Evolutionary conservation across 2,113 vertebrate genomes (phyloP).

Genomic region (Ceratotherium simum): DNA sequence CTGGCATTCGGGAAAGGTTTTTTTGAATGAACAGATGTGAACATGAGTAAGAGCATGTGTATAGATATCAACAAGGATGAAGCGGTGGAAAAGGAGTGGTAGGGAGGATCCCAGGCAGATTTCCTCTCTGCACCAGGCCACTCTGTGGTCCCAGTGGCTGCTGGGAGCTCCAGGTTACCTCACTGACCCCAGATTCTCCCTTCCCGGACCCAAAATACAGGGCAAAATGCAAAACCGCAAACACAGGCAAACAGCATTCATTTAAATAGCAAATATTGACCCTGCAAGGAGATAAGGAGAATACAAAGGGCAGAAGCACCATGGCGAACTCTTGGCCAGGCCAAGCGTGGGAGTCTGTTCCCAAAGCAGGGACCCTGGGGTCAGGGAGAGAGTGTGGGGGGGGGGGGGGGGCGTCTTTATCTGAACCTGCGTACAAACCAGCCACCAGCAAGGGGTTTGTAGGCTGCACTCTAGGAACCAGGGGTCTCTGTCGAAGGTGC

Average conservation of each 20-base stretch:
- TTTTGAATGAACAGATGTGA: neutral
- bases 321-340: neutral
- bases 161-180: neutral
- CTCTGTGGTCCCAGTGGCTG: neutral
- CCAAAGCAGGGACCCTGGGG: neutral
- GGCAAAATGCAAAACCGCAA: slow-evolving; percentile 66
- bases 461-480: neutral
- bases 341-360: neutral
- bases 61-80: neutral
- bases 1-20: neutral
- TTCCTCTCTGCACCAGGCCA: neutral
- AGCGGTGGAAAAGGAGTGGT: neutral
- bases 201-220: slow-evolving; percentile 9
- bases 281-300: slow-evolving; percentile 53
- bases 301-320: slow-evolving; percentile 45
- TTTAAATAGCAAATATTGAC: slow-evolving; percentile 71
- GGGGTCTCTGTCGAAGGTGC: neutral
- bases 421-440: neutral
- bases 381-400: slow-evolving; percentile 30
- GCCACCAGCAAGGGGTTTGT: neutral
- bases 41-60: neutral
- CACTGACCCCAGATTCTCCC: neutral
- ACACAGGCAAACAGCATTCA: slow-evolving; percentile 36
- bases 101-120: neutral
- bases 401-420: neutral